Percentiles rank a stretch among this genome's conserved stretches.
phyloP scores from a whole-genome alignment of 2,797 vertebrate species.

The Geotrypetes seraphini region DNA sequence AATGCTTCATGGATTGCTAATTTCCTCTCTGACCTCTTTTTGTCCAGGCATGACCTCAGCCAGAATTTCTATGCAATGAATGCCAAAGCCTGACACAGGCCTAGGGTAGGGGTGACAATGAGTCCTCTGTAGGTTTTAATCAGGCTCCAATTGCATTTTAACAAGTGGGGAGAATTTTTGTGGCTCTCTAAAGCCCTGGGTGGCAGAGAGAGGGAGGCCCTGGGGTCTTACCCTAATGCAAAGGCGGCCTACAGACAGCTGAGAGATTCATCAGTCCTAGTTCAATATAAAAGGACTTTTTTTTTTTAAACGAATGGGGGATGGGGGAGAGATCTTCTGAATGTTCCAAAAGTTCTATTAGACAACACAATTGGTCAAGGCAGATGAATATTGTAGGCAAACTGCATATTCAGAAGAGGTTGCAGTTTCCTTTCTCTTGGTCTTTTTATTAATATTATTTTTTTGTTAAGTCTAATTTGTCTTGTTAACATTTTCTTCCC shows the following conservation, averaged over 20 bases:
- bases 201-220: slow-evolving; percentile 45
- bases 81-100: slow-evolving; percentile 73
- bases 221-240: slow-evolving; percentile 48
- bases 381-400: slow-evolving; percentile 53
- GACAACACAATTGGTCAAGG: slow-evolving; percentile 40
- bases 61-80: slow-evolving; percentile 58
- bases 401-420: slow-evolving; percentile 39
- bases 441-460: slow-evolving; percentile 36
- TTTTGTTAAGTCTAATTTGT: slow-evolving; percentile 52
- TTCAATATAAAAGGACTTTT: slow-evolving; percentile 59
- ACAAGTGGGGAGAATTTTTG: slow-evolving; percentile 49
- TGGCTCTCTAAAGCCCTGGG: slow-evolving; percentile 46
- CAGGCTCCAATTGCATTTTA: slow-evolving; percentile 53
- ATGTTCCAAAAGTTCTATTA: slow-evolving; percentile 44
- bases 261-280: no score
- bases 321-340: slow-evolving; percentile 39
- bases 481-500: slow-evolving; percentile 43
- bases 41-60: slow-evolving; percentile 71
- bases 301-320: no score
- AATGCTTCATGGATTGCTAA: slow-evolving; percentile 83
- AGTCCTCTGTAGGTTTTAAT: slow-evolving; percentile 56
- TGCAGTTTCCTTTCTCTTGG: slow-evolving; percentile 24
- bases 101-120: slow-evolving; percentile 62
- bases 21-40: slow-evolving; percentile 81
- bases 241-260: no score